Percentiles rank a stretch among this genome's conserved stretches.
These are phyloP conservation scores for Falco biarmicus DNA, from an alignment of 2,797 vertebrate genomes.

Conservation along the genomic window DNA sequence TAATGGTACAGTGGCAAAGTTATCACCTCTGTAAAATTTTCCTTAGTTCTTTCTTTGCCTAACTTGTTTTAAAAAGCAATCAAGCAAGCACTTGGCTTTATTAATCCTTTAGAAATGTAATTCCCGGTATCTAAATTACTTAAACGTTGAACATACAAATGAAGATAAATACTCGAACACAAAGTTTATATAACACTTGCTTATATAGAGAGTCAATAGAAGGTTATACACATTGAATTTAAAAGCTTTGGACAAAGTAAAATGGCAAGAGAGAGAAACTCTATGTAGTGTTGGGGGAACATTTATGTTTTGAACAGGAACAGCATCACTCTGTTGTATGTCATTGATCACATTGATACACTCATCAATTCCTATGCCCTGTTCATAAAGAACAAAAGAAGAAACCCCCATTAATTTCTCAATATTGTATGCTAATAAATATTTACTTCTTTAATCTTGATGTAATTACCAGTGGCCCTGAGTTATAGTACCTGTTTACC, in stretches of 20 bases:
- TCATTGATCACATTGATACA: neutral
- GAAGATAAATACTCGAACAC: neutral
- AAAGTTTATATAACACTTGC: neutral
- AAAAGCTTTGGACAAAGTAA: neutral
- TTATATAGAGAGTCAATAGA: neutral
- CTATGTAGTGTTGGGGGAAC: neutral
- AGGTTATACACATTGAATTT: neutral
- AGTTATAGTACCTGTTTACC: neutral
- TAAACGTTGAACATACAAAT: neutral
- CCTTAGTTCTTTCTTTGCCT: neutral
- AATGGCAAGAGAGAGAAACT: neutral
- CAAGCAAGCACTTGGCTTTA: neutral
- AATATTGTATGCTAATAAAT: neutral
- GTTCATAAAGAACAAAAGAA: neutral
- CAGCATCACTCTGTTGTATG: accelerated
- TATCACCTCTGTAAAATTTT: neutral
- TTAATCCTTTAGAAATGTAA: neutral
- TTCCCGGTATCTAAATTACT: neutral
- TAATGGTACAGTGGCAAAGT: neutral
- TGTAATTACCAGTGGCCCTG: neutral
- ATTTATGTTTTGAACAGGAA: neutral
- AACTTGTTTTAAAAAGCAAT: neutral
- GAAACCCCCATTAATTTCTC: neutral
- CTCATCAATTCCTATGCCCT: neutral
- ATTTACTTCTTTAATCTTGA: neutral